Conservation (phyloP, 2,888 invertebrate species). For the Drosophila fungiperda region DNA sequence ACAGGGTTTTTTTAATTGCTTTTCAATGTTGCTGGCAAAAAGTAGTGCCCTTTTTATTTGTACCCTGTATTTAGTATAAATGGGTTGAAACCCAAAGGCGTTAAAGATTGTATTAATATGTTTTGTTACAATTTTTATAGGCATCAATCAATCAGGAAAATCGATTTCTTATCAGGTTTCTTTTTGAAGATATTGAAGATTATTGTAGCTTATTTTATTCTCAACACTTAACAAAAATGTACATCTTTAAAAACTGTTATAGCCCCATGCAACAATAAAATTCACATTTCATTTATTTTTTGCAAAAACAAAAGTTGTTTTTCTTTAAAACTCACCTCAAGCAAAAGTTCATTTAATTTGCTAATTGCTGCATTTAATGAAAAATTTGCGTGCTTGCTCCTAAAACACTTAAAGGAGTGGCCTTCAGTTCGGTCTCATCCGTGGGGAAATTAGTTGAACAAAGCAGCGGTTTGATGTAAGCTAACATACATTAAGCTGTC, state of each 20-base stretch:
- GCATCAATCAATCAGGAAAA: neutral
- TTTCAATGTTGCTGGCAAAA: conserved; percentile 43
- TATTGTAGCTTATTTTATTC: no score
- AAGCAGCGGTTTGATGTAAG: conserved; percentile 59
- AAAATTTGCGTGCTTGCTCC: conserved; percentile 65
- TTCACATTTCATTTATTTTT: neutral
- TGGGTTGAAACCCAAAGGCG: no score
- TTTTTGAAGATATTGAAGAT: neutral
- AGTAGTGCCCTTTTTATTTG: conserved; percentile 1
- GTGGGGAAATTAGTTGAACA: conserved; percentile 68
- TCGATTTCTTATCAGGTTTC: neutral
- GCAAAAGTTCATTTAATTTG: conserved; percentile 65
- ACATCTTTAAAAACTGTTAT: accelerated
- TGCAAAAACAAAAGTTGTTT: conserved; percentile 31
- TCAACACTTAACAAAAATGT: neutral
- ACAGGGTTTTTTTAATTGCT: conserved; percentile 44
- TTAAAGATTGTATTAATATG: neutral
- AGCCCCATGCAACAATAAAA: neutral
- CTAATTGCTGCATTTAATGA: conserved; percentile 75
- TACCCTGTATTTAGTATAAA: conserved; percentile 6
- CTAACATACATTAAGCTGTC: conserved; percentile 76
- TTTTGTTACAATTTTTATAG: no score
- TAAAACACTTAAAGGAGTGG: conserved; percentile 50
- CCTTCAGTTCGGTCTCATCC: conserved; percentile 24
- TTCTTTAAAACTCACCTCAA: conserved; percentile 27